Evolutionary conservation across 2,113 vertebrate species (phyloP).

Genomic region (Formicarius rufipectus): DNA sequence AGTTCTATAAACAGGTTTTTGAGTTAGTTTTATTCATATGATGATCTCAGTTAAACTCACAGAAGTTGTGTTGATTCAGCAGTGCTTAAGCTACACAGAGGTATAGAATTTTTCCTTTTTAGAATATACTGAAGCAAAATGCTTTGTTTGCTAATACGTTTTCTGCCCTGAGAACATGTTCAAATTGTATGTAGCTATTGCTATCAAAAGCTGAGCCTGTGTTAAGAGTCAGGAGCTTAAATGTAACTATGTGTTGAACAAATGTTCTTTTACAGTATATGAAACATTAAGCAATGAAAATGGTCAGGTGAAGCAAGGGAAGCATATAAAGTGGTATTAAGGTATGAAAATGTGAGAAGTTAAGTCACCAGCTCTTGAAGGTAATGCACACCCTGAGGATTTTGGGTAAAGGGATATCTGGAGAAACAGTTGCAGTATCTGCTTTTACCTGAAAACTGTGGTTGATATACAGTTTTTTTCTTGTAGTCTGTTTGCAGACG

Average conservation of each 20-base stretch:
- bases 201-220: not conserved
- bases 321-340: not conserved
- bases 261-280: not conserved
- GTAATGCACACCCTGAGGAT: not conserved
- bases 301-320: not conserved
- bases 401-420: not conserved
- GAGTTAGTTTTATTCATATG: not conserved
- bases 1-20: not conserved
- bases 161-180: not conserved
- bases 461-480: not conserved
- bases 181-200: not conserved
- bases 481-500: not conserved
- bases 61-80: not conserved
- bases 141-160: not conserved
- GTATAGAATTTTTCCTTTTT: not conserved
- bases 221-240: not conserved
- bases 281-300: not conserved
- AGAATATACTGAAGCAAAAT: not conserved
- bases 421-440: not conserved
- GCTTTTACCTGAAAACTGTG: not conserved
- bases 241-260: not conserved
- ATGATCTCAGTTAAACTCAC: not conserved
- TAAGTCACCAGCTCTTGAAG: not conserved
- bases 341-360: not conserved
- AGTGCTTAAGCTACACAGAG: not conserved